phyloP scores from a whole-genome alignment of 2,797 vertebrate species.

The Sebastes umbrosus region DNA sequence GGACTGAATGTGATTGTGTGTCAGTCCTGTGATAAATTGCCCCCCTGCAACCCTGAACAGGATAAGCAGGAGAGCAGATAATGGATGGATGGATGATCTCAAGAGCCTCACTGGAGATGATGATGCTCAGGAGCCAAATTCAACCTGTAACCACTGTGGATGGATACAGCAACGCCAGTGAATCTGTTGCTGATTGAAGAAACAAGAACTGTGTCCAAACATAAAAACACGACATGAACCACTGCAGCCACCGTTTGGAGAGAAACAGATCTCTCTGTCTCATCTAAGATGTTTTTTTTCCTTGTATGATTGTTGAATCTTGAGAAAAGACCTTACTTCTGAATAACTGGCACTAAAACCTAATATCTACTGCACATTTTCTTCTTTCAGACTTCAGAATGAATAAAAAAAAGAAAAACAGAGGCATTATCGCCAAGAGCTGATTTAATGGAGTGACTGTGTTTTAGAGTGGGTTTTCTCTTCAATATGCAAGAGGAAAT shows the following conservation, averaged over 20 bases:
- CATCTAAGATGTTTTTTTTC: not conserved
- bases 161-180: not conserved
- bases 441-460: conserved; percentile 20
- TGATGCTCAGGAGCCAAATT: not conserved
- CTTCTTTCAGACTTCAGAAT: not conserved
- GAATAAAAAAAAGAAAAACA: not conserved
- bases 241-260: not conserved
- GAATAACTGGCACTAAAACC: not conserved
- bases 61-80: not conserved
- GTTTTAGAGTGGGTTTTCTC: conserved; percentile 6
- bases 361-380: not conserved
- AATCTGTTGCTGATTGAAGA: not conserved
- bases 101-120: not conserved
- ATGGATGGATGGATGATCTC: not conserved
- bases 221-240: not conserved
- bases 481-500: conserved; percentile 1
- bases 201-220: not conserved
- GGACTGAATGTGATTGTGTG: not conserved
- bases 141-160: not conserved
- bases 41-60: not conserved
- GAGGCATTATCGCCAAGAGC: conserved; percentile 5
- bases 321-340: not conserved
- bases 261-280: not conserved
- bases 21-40: not conserved
- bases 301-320: not conserved